Percentiles rank a stretch among this genome's conserved stretches.
Conservation (phyloP, 1,140 invertebrate genomes). For the Drosophila athabasca region DNA sequence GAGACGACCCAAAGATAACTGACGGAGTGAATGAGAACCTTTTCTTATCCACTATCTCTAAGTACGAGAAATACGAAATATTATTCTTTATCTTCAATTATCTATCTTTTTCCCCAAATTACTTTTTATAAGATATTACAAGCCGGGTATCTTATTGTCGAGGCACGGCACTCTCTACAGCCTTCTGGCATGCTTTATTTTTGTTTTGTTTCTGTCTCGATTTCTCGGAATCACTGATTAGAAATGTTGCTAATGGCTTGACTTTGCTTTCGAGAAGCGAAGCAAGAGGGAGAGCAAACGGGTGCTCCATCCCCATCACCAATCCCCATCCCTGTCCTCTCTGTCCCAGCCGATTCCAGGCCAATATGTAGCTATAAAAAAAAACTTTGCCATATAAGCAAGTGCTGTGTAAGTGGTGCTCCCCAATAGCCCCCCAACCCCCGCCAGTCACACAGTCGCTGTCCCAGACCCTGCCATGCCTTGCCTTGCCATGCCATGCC, state of each 20-base stretch:
- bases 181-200: neutral
- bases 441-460: no score
- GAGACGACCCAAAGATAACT: no score
- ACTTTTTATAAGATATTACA: no score
- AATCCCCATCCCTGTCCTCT: no score
- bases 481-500: conserved; percentile 14
- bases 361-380: conserved; percentile 16
- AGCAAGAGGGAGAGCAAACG: neutral
- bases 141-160: no score
- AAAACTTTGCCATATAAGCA: conserved; percentile 19
- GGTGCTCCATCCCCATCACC: neutral
- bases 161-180: neutral
- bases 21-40: no score
- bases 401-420: conserved; percentile 35
- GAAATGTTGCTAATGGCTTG: conserved; percentile 61
- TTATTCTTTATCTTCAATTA: no score
- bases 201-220: conserved; percentile 32
- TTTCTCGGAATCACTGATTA: conserved; percentile 75
- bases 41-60: no score
- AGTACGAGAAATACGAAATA: no score
- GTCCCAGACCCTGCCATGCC: conserved; percentile 13
- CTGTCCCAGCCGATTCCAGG: no score
- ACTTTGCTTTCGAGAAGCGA: conserved; percentile 24
- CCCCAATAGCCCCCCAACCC: neutral
- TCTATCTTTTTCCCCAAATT: no score